phyloP scores from a whole-genome alignment of 2,888 invertebrate species.

The Taphrorychus bicolor region DNA sequence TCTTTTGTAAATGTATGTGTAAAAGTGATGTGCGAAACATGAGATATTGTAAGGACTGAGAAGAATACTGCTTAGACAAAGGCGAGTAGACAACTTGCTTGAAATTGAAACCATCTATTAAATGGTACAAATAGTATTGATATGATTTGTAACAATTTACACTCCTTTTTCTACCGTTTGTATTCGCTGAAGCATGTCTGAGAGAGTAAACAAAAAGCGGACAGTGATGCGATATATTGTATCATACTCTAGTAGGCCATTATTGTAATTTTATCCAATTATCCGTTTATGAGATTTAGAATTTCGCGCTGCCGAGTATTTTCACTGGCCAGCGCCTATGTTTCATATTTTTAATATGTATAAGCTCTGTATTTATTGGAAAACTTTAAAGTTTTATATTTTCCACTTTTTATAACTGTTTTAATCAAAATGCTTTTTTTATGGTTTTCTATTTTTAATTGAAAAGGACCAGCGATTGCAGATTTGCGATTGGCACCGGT shows the following conservation, averaged over 20 bases:
- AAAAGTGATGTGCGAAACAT: slow-evolving; percentile 1
- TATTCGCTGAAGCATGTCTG: slow-evolving; percentile 55
- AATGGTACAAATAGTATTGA: slow-evolving; percentile 61
- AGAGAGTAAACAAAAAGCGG: slow-evolving; percentile 31
- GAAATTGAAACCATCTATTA: slow-evolving; percentile 56
- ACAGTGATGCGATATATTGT: slow-evolving; percentile 38
- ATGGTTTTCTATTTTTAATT: slow-evolving; percentile 46
- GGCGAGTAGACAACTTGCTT: slow-evolving; percentile 27
- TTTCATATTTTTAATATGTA: slow-evolving; percentile 57
- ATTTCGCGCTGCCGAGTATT: slow-evolving; percentile 55
- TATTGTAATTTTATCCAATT: slow-evolving; percentile 57
- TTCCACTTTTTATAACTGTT: slow-evolving; percentile 61
- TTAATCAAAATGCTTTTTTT: slow-evolving; percentile 55
- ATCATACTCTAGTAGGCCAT: slow-evolving; percentile 56
- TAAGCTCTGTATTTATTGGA: slow-evolving; percentile 59
- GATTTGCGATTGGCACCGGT: slow-evolving; percentile 34
- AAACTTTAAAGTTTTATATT: slow-evolving; percentile 58
- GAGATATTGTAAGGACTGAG: background rate
- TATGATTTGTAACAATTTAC: slow-evolving; percentile 62
- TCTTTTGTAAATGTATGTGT: background rate
- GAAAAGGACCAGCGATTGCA: slow-evolving; percentile 37
- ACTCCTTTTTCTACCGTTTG: slow-evolving; percentile 62
- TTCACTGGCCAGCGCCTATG: slow-evolving; percentile 53
- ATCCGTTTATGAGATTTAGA: slow-evolving; percentile 57
- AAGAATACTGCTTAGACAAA: slow-evolving; percentile 31